phyloP scores from a whole-genome alignment of 1,140 invertebrate genomes.

The Phymastichus coffea region DNA sequence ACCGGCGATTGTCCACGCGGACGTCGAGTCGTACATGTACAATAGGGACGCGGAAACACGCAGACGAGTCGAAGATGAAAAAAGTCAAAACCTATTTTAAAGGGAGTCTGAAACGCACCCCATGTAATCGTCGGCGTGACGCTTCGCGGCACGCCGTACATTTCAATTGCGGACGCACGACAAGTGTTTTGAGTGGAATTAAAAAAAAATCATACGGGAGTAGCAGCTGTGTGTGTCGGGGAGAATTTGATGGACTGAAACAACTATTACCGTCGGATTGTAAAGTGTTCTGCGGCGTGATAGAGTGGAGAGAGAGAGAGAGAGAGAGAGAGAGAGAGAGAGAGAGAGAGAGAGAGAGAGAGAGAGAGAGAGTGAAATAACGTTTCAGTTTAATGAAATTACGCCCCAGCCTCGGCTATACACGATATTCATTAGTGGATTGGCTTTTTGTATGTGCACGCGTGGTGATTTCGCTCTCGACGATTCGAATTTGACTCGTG shows the following conservation, averaged over 20 bases:
- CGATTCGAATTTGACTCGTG: no score
- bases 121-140: conserved; percentile 45
- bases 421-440: no score
- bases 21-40: conserved; percentile 5
- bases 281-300: no score
- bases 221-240: conserved; percentile 55
- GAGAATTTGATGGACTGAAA: conserved; percentile 47
- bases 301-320: no score
- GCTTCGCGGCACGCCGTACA: conserved; percentile 34
- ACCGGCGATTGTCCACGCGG: background rate
- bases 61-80: conserved; percentile 29
- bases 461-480: no score
- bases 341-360: no score
- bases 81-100: conserved; percentile 30
- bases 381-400: no score
- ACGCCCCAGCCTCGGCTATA: no score
- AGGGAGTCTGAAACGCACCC: conserved; percentile 34
- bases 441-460: no score
- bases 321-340: no score
- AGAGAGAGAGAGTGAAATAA: no score
- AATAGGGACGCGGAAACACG: conserved; percentile 23
- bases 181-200: conserved; percentile 39
- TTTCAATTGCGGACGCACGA: conserved; percentile 41
- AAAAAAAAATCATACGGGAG: conserved; percentile 32
- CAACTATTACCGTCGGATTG: no score